These are phyloP conservation scores for Dicrurus megarhynchus DNA, from an alignment of 2,113 vertebrate species.

Conservation along the genomic window DNA sequence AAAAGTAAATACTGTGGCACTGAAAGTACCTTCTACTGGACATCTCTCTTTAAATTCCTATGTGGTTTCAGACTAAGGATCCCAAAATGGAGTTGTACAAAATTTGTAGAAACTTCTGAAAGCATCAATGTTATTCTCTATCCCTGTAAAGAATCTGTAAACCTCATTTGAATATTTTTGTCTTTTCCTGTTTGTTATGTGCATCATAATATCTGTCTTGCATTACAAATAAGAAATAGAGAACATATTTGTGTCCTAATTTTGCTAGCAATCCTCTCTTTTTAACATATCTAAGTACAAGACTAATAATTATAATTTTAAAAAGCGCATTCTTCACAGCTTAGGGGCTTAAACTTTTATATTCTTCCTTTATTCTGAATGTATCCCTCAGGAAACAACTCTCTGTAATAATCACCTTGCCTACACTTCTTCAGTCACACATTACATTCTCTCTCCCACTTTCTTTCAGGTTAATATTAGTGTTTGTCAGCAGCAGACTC, in stretches of 20 bases:
- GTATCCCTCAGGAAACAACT: conserved; percentile 36
- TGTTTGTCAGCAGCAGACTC: conserved; percentile 64
- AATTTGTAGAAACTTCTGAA: not conserved
- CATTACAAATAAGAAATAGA: conserved; percentile 25
- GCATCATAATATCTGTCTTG: conserved; percentile 34
- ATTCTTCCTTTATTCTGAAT: conserved; percentile 57
- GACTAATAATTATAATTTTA: conserved; percentile 25
- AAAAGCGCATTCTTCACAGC: not conserved
- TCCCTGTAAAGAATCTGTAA: not conserved
- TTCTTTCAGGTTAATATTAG: conserved; percentile 57
- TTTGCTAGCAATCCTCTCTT: conserved; percentile 37
- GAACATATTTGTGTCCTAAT: conserved; percentile 22
- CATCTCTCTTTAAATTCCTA: not conserved
- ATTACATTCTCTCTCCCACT: conserved; percentile 62
- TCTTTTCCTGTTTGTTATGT: not conserved
- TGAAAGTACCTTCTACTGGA: not conserved
- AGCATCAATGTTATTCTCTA: not conserved
- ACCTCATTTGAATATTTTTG: not conserved
- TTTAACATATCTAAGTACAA: conserved; percentile 26
- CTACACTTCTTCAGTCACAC: conserved; percentile 51
- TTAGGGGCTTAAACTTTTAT: conserved; percentile 47
- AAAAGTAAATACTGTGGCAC: not conserved
- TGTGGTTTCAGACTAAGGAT: not conserved
- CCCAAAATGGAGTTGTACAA: not conserved
- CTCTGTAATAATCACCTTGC: conserved; percentile 59